phyloP scores from a whole-genome alignment of 2,113 vertebrate species.

The Chloroceryle aenea region DNA sequence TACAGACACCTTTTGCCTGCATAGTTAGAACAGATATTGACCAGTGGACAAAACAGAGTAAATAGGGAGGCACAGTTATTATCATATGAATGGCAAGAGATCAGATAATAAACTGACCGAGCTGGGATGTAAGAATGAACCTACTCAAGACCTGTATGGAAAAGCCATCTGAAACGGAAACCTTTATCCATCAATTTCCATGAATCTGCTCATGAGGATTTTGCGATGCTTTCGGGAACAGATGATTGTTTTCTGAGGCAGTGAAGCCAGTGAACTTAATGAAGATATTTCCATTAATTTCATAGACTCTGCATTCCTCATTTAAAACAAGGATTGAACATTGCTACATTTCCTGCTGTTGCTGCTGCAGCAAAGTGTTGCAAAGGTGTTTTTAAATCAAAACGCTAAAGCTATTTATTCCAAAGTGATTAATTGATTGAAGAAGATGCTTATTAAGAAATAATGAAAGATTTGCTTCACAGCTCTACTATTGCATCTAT shows the following conservation, averaged over 20 bases:
- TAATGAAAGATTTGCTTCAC: slow-evolving; percentile 56
- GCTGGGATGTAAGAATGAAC: background rate
- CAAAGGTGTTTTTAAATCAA: slow-evolving; percentile 1
- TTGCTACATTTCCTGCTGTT: background rate
- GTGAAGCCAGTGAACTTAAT: background rate
- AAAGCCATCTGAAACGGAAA: background rate
- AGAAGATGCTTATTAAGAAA: slow-evolving; percentile 48
- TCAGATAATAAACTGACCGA: background rate
- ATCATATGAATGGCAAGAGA: background rate
- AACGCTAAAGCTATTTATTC: slow-evolving; percentile 30
- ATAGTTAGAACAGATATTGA: background rate
- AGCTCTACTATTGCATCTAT: slow-evolving; percentile 37
- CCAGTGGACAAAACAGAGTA: background rate
- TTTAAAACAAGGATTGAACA: slow-evolving; percentile 29
- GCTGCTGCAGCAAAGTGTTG: background rate
- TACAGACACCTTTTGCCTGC: background rate
- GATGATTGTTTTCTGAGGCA: background rate
- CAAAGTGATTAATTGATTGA: slow-evolving; percentile 57
- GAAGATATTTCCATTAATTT: slow-evolving; percentile 48
- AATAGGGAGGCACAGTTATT: background rate
- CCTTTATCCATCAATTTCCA: background rate
- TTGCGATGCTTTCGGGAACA: background rate
- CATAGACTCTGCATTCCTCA: background rate
- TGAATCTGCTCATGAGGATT: background rate
- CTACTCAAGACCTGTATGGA: background rate